These are phyloP conservation scores for Meriones psammophilus DNA, from an alignment of 2,797 vertebrate species.

Conservation along the genomic window DNA sequence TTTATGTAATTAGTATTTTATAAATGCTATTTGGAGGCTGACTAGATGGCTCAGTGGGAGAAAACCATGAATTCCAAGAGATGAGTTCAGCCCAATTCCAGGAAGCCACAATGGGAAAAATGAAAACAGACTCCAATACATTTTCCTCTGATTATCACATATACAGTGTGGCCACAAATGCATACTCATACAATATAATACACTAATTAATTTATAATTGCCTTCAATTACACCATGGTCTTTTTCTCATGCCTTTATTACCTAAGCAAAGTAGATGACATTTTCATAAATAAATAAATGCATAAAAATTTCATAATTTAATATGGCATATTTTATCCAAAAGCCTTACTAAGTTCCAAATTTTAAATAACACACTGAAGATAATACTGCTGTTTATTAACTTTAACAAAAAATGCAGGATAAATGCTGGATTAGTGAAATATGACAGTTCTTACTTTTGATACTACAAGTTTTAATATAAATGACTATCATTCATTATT, in stretches of 20 bases:
- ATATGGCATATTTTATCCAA: constrained; percentile 30
- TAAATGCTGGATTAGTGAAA: constrained; percentile 49
- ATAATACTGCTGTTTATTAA: not conserved
- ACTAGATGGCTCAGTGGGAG: not conserved
- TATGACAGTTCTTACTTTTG: constrained; percentile 49
- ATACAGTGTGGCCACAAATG: not conserved
- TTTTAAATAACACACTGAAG: not conserved
- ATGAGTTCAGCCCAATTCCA: not conserved
- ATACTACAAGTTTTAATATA: not conserved
- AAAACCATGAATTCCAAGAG: not conserved
- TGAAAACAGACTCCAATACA: not conserved
- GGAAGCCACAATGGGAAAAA: not conserved
- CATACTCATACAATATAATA: not conserved
- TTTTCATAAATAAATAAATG: constrained; percentile 21
- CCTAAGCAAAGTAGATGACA: not conserved
- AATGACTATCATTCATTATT: constrained; percentile 72
- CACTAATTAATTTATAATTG: not conserved
- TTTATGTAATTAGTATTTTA: not conserved
- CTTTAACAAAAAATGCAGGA: not conserved
- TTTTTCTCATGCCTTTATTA: constrained; percentile 19
- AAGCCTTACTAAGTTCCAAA: not conserved
- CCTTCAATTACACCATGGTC: not conserved
- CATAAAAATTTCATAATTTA: constrained; percentile 7
- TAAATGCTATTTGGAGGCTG: not conserved
- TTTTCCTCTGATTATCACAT: not conserved